Base-by-base conservation (phyloP, 2,888 invertebrate genomes). In the Fissipunctia ypsillon region DNA sequence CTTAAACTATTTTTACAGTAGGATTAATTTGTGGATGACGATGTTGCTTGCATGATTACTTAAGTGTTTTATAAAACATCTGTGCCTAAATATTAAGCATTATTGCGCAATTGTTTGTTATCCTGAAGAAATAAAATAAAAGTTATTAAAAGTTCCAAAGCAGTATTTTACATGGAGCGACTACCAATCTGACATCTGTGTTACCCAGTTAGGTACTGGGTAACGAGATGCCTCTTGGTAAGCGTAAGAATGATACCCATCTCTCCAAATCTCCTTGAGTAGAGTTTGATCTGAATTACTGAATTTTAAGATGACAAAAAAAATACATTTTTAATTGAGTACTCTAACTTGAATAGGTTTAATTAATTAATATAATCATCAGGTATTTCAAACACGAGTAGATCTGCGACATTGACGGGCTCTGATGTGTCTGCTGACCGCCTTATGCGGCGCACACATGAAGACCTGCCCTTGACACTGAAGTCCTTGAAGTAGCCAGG, bases 401-500 rank as follows among this genome's bases (percentile, higher is more conserved):
- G 64, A 0, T 90, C 87, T 12, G 88, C 88, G 5, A 89, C 60
- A 25, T 89, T 59, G 16, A 70, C 7, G 52, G 83, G 66, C 7
- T 67, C 70, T 22, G 68, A 48, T 0, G 70, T 81, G 10, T 84
- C 78, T 2, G 45, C 74, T 0, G 95, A 93, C 68, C 96, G 89
- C 45, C 94, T 91, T 31, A 93, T 88, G 43, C 96, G 94, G 76
- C 95, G 97, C 12, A 97, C 93, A 88, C 98, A 98, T 14, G 94
- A 91, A 63, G 97, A 96, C n/a, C 97, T 96, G 2, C 97, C 97
- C 86, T 97, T 97, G 1, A 97, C 96, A 41, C 96, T 97, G 80
- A 93, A 91, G 86, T 97, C 97, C 85, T 97, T 97, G 70, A 95
- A 91, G 89, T 95, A 98, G 1, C 98, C 98, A 0, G 96, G 95